Evolutionary conservation across 1,140 invertebrate species (phyloP), one percentile per base, ranked within the genome.

Genomic region (Conus betulinus): DNA sequence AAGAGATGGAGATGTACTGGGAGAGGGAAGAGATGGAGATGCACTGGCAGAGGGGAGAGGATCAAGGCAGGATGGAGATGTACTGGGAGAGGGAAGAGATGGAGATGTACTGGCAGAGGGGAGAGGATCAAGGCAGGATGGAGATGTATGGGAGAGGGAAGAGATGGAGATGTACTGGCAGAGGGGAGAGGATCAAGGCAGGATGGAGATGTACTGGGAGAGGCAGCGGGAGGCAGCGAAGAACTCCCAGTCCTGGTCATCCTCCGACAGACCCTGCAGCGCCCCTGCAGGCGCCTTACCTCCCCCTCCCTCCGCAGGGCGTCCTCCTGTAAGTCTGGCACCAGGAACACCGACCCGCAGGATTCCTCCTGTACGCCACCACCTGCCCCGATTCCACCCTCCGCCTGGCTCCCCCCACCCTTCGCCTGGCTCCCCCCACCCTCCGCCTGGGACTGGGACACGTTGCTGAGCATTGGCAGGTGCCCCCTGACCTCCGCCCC

Each of bases 181-280:
- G 11, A 63, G 60, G 60, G 17, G 11, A 63, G 17, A 63, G 11
- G 17, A 63, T 67, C 60, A 71, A 0, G 84, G 57, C 39, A 71
- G 23, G 6, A 85, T 25, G 84, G 57, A 4, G 25, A 85, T 86
- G 63, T 71, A 76, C 84, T 86, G 84, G 23, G 84, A 67, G 27
- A 86, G 27, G 53, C 84, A 86, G 25, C 84, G 63, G 17, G 67
- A 25, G 39, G 84, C 84, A 27, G 84, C 84, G 5, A 86, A n/a
- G 63, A 86, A 86, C 15, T 71, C 23, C 84, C 84, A 86, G 84
- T 86, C 84, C 63, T 76, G 63, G 67, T 86, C 84, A 53, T 86
- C 84, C 84, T 71, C 63, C 3, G 84, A 86, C 84, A 86, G 67
- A 5, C 13, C 13, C n/a, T 20, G 0, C 67, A 86, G 4, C 10